A percentile compares a stretch with the other conserved stretches of the same genome.
These are phyloP conservation scores for Diachasma alloeum DNA, from an alignment of 1,140 invertebrate genomes.

Conservation along the genomic window DNA sequence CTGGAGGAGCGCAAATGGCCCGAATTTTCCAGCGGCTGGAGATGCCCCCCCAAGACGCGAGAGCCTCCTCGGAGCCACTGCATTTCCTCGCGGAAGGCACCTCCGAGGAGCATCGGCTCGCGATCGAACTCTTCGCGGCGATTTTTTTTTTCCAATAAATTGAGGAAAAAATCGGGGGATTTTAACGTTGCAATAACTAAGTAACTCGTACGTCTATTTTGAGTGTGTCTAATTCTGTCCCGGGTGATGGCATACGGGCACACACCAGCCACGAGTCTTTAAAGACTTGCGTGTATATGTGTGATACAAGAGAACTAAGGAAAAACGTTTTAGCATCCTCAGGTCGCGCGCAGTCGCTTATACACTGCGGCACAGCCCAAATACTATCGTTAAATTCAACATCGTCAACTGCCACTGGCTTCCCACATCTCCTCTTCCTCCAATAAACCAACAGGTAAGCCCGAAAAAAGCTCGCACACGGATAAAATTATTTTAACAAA, in stretches of 20 bases:
- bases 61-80: not conserved
- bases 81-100: not conserved
- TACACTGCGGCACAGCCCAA: conserved; percentile 13
- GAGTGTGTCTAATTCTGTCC: conserved; percentile 55
- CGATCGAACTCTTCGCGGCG: not conserved
- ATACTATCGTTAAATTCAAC: not conserved
- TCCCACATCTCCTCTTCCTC: not conserved
- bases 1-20: not conserved
- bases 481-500: not conserved
- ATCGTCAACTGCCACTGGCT: not conserved
- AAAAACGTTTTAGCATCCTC: conserved; percentile 10
- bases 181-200: conserved; percentile 2
- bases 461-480: not conserved
- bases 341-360: conserved; percentile 21
- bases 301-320: conserved; percentile 35
- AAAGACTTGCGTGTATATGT: conserved; percentile 23
- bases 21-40: conserved; percentile 15
- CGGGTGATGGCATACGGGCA: conserved; percentile 59
- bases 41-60: not conserved
- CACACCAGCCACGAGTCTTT: conserved; percentile 15
- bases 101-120: not conserved
- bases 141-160: not conserved
- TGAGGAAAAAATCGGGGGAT: not conserved
- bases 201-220: conserved; percentile 49
- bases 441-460: not conserved